These are phyloP conservation scores for Lophotriccus pileatus DNA, from an alignment of 2,797 vertebrate genomes.

Conservation along the genomic window DNA sequence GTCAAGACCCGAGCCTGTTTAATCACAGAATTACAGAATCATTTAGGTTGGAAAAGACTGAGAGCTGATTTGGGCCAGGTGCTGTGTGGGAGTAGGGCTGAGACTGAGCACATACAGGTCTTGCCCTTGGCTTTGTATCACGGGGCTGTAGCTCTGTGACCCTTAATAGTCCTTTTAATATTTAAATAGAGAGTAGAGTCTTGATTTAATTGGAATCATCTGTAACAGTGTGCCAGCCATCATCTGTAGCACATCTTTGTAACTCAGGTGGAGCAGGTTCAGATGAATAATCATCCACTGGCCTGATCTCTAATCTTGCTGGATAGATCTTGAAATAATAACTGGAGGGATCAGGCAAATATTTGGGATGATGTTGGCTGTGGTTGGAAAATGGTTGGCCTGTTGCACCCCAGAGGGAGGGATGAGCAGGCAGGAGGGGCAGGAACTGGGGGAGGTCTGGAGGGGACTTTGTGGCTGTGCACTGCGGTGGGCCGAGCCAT, in stretches of 20 bases:
- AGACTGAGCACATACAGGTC: fast-evolving
- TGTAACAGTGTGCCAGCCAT: too few species aligned
- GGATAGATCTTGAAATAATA: neutral
- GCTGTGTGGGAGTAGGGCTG: neutral
- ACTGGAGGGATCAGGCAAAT: neutral
- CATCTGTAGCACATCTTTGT: too few species aligned
- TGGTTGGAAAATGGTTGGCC: fast-evolving
- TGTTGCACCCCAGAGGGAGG: neutral
- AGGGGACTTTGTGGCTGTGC: neutral
- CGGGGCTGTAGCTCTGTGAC: fast-evolving
- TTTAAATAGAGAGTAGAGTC: neutral
- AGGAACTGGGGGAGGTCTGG: neutral
- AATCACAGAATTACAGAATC: neutral
- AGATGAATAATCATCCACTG: neutral
- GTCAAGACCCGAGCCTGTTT: neutral
- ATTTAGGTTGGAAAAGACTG: neutral
- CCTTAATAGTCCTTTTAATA: neutral
- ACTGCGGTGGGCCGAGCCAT: neutral
- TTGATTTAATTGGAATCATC: neutral
- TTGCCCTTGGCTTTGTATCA: neutral
- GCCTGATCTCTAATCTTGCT: neutral
- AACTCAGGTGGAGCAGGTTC: neutral
- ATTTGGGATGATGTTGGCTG: neutral
- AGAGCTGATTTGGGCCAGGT: too few species aligned
- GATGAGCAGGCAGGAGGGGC: neutral